Base-by-base conservation (phyloP, 1,140 invertebrate species). In the Nylanderia fulva region DNA sequence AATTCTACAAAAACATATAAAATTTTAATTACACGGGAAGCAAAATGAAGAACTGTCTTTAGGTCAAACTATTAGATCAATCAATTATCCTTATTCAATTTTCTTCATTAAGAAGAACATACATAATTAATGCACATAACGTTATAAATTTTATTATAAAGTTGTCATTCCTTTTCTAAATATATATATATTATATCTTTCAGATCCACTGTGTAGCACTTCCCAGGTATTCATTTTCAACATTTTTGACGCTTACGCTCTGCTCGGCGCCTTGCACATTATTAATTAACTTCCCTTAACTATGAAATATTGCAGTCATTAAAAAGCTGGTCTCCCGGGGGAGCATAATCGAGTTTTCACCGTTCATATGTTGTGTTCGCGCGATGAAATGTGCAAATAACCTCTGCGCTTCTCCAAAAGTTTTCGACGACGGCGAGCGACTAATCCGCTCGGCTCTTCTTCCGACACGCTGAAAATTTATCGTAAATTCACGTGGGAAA, bases 271-370 rank as follows among this genome's bases (percentile, higher is more conserved):
- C 36, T 42, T 13, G 36, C 66, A 33, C 77, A 45, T 82, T 71
- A 82, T 82, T 72, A 82, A 82, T 82, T 82, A 82, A 82, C 77
- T 82, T 56, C 54, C 24, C 36, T 72, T 72, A 82, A 82, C 77
- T 72, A 72, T 72, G 66, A 82, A 82, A 72, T 82, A 82, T 82
- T 39, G n/a, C 52, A 21, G 66, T 68, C 77, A 72, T 72, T 82
- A 82, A 82, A 72, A 82, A 42, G 21, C 76, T 13, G 60, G 52
- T 56, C 66, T 33, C 36, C 13, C 36, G 36, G 13, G 48, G 27
- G 8, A 24, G 18, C 8, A 64, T 82, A 82, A 71, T 71, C 52
- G 39, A 72, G 77, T 42, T 72, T 58, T 72, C 64, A 52, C 18
- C 36, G 48, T 69, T 54, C 45, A 29, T 69, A 48, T 24, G 75